A percentile compares a stretch with the other conserved stretches of the same genome.
These are phyloP conservation scores for Rhabdomys pumilio DNA, from an alignment of 2,797 vertebrate species.

Conservation along the genomic window DNA sequence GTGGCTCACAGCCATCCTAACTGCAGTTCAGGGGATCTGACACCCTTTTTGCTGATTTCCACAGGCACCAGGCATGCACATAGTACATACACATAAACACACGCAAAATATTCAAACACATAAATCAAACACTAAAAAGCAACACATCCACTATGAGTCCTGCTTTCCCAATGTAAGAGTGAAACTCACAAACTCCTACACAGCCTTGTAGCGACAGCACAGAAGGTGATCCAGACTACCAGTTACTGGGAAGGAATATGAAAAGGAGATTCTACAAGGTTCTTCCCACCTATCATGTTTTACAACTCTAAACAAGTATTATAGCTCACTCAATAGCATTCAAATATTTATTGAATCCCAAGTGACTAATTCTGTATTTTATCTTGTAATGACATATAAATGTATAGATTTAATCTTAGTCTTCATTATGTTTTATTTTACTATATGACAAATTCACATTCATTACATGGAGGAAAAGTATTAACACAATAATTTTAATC, in stretches of 20 bases:
- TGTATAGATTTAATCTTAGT: slow-evolving; percentile 27
- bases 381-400: slow-evolving; percentile 43
- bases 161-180: background rate
- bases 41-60: background rate
- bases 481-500: background rate
- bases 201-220: background rate
- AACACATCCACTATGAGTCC: background rate
- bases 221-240: background rate
- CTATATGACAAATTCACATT: slow-evolving; percentile 30
- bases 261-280: background rate
- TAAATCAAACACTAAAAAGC: background rate
- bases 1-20: background rate
- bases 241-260: background rate
- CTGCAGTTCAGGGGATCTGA: background rate
- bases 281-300: background rate
- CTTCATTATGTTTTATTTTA: slow-evolving; percentile 56
- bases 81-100: background rate
- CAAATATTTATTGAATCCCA: background rate
- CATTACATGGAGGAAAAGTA: background rate
- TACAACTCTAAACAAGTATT: background rate
- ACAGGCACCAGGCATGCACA: background rate
- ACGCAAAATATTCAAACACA: background rate
- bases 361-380: background rate
- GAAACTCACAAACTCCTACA: slow-evolving; percentile 6
- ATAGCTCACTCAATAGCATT: background rate